Base-by-base conservation (phyloP, 2,797 vertebrate species). In the Luscinia megarhynchos region DNA sequence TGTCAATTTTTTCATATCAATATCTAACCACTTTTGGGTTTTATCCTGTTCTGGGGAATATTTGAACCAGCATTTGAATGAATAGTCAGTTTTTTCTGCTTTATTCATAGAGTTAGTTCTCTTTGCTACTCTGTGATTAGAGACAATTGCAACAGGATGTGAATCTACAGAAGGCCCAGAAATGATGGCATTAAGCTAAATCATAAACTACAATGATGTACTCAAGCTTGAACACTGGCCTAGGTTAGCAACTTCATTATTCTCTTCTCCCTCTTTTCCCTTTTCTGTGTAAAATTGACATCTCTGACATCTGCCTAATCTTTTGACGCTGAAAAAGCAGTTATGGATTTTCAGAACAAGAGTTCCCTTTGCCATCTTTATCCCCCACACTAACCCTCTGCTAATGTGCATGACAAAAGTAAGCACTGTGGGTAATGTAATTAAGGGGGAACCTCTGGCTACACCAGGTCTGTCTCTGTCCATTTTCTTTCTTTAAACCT, bases 41-140 rank as follows among this genome's bases (percentile, higher is more conserved):
- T 73, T 34, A 64, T 55, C 34, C 32, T 1, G 0, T 73, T 48
- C 21, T 48, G 30, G 41, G 20, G 30, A 55, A 30, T 24, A 73
- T 46, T 9, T 5, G 3, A 63, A 63, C 10, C 18, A 41, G 15
- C 29, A 41, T 30, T 19, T 12, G 8, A 68, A 30, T 0, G 1
- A 51, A 69, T 32, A 51, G 29, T 63, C 23, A 40, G 29, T 23
- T 55, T 34, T n/a, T 83, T 55, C 34, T 55, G 34, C 8, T 63
- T 63, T 64, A 40, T 12, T 73, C 34, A 53, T 11, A 34, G 22
- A 53, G 13, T 63, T 43, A 43, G 48, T 7, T 63, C 24, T 55
- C 24, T 48, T 72, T 63, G 34, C 19, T 83, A 8, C 15, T 55
- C 68, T 55, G 29, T 40, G 41, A 55, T 16, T 63, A 73, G 34